Percentiles rank a stretch among this genome's conserved stretches.
Conservation (phyloP, 2,888 invertebrate genomes). For the Chloromyia formosa region DNA sequence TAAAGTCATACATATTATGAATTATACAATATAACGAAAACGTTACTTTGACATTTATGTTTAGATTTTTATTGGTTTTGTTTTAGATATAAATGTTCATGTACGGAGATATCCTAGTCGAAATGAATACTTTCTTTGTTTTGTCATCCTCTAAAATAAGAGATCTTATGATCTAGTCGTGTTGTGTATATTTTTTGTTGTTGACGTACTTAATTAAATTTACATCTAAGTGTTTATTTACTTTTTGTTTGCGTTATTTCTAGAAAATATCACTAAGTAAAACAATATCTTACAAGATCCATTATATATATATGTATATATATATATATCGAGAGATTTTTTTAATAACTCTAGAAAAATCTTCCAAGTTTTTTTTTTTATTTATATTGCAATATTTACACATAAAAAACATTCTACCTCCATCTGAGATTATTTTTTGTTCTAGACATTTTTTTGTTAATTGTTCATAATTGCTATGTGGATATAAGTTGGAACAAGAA, state of each 20-base stretch:
- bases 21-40: constrained; percentile 26
- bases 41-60: no score
- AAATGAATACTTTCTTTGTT: no score
- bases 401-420: constrained; percentile 28
- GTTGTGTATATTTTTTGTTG: constrained; percentile 13
- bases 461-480: no score
- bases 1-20: background rate
- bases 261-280: constrained; percentile 37
- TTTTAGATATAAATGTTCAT: no score
- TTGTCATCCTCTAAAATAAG: background rate
- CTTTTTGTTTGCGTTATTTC: background rate
- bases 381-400: constrained; percentile 36
- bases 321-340: background rate
- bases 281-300: constrained; percentile 37
- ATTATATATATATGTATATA: no score
- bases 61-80: no score
- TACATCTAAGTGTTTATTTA: constrained; percentile 6
- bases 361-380: background rate
- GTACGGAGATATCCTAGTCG: no score
- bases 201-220: background rate
- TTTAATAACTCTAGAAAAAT: constrained; percentile 21
- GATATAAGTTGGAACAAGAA: background rate
- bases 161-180: constrained; percentile 11
- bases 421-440: constrained; percentile 41
- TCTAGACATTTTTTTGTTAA: constrained; percentile 13